Conservation (phyloP, 2,888 invertebrate species). For the Drosophila mulleri region DNA sequence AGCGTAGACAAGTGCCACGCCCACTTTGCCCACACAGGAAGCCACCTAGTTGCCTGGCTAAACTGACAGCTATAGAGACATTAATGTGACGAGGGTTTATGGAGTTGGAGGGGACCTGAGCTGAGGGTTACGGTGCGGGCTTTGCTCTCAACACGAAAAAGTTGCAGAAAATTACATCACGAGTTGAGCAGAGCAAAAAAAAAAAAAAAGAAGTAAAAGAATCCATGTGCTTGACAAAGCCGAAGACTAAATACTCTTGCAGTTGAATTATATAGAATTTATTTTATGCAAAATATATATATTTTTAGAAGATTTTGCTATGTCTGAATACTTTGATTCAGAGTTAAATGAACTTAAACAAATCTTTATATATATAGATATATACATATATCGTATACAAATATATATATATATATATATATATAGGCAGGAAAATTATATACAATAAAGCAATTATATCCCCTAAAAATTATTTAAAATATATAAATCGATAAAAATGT, state of each 20-base stretch:
- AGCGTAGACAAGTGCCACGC: conserved; percentile 60
- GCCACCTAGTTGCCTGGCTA: conserved; percentile 54
- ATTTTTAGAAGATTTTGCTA: background rate
- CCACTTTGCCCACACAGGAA: conserved; percentile 22
- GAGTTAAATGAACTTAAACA: too few species aligned
- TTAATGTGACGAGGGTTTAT: conserved; percentile 78
- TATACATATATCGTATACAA: background rate
- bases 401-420: background rate
- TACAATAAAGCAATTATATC: background rate
- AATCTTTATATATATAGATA: too few species aligned
- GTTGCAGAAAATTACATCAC: conserved; percentile 69
- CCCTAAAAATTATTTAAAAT: background rate
- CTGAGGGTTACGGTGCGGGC: conserved; percentile 8
- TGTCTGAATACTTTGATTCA: too few species aligned
- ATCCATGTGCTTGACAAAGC: background rate
- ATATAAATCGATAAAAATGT: background rate
- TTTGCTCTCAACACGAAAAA: conserved; percentile 52
- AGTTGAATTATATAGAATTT: background rate
- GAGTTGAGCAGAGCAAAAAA: conserved; percentile 22
- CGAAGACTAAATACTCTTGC: background rate
- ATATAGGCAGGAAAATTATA: background rate
- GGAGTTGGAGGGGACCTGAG: conserved; percentile 3
- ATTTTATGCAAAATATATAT: background rate
- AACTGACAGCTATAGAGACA: conserved; percentile 81
- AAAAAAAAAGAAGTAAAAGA: conserved; percentile 22